Percentiles rank a stretch among this genome's conserved stretches.
Evolutionary conservation across 2,888 invertebrate species (phyloP).

Genomic region (Venustoraphidia nigricollis): DNA sequence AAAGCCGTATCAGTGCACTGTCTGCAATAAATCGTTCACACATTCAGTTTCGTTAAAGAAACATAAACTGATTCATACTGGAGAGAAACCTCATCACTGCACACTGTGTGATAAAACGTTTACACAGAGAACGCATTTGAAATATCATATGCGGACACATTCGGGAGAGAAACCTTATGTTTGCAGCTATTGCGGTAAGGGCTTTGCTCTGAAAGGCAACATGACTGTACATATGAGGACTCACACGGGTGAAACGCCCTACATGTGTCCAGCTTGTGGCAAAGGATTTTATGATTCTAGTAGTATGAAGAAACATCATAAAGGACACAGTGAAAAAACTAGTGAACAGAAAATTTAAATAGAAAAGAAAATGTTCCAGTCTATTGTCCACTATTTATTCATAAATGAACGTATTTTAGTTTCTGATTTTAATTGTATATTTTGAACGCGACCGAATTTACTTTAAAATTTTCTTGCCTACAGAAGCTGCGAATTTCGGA

Average conservation of each 20-base stretch:
- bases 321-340: not conserved
- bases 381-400: too few relatives aligned
- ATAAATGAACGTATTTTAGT: too few relatives aligned
- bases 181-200: not conserved
- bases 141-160: slow-evolving; percentile 2
- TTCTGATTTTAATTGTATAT: too few relatives aligned
- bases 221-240: slow-evolving; percentile 2
- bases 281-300: slow-evolving; percentile 4
- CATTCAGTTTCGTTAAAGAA: not conserved
- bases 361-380: too few relatives aligned
- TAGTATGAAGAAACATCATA: slow-evolving; percentile 3
- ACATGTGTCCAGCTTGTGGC: not conserved
- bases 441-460: too few relatives aligned
- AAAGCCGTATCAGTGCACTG: not conserved
- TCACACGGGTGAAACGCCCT: slow-evolving; percentile 3
- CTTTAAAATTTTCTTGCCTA: too few relatives aligned
- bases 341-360: too few relatives aligned
- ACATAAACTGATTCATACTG: slow-evolving; percentile 1
- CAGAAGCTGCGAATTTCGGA: too few relatives aligned
- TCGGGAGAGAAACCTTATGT: slow-evolving; percentile 1
- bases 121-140: not conserved
- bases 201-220: slow-evolving; percentile 1
- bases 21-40: not conserved
- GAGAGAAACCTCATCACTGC: slow-evolving; percentile 1
- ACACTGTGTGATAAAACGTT: not conserved